A percentile compares a stretch with the other conserved stretches of the same genome.
Conservation (phyloP, 2,888 invertebrate genomes). For the Nectonema munidae region DNA sequence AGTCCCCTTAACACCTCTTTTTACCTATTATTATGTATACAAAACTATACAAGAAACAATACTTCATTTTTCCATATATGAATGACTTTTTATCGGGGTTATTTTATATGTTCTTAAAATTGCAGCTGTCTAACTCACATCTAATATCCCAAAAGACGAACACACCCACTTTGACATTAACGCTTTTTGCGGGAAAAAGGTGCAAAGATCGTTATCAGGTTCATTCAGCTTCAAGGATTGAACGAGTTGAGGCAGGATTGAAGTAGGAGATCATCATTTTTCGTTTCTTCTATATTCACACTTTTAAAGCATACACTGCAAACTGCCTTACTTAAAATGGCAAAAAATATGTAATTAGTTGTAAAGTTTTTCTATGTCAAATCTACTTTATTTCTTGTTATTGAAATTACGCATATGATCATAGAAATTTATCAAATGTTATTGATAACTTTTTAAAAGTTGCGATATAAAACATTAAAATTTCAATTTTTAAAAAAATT, state of each 20-base stretch:
- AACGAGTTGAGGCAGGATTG: conserved; percentile 29
- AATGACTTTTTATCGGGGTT: too few relatives aligned
- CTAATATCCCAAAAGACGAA: conserved; percentile 31
- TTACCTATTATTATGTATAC: too few relatives aligned
- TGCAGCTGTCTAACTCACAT: conserved; percentile 18
- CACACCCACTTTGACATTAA: conserved; percentile 29
- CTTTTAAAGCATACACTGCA: conserved; percentile 28
- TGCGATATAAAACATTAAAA: too few relatives aligned
- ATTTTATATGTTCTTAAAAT: conserved; percentile 18
- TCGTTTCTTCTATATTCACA: conserved; percentile 26
- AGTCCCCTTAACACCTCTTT: too few relatives aligned
- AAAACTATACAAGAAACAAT: too few relatives aligned
- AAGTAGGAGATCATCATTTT: conserved; percentile 28
- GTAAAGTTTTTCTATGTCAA: conserved; percentile 25
- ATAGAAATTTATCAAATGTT: too few relatives aligned
- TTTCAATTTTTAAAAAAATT: too few relatives aligned
- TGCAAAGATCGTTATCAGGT: conserved; percentile 27
- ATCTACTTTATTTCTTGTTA: too few relatives aligned
- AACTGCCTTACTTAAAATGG: conserved; percentile 27
- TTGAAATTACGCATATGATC: too few relatives aligned
- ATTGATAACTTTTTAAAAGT: too few relatives aligned
- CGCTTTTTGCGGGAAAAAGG: conserved; percentile 28
- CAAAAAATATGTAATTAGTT: too few relatives aligned
- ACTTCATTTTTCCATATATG: too few relatives aligned
- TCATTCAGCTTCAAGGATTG: conserved; percentile 31